Base-by-base conservation (phyloP, 2,888 invertebrate genomes). In the Rhabditoides inermis region DNA sequence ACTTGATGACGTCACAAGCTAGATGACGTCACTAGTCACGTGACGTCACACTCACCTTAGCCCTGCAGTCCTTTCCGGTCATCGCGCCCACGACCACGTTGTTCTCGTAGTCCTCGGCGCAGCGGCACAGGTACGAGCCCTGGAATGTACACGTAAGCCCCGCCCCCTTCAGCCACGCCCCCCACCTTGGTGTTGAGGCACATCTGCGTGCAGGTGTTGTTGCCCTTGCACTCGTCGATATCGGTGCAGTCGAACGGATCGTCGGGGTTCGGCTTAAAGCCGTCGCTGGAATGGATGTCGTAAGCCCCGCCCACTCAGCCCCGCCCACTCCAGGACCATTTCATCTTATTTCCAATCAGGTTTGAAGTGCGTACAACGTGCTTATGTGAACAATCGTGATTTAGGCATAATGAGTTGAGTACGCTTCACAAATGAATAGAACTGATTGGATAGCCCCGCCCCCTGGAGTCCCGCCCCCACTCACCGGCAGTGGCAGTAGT, bases 121-220 rank as follows among this genome's bases (percentile, higher is more conserved):
- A 98, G 25, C 84, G 83, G 77, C 98, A 98, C 51, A 85, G 84
- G 73, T 85, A 88, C 0, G 86, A 85, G 27, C 94, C 95, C n/a
- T n/a, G n/a, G n/a, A n/a, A n/a, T 73, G 62, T 76, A 72, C 51
- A 68, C 71, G 62, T 72, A 76, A 46, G 72, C 78, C 4, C 70
- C 72, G 20, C 85, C 83, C 70, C 98, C 98, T 26, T 84, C 83
- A 77, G 95, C 98, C 51, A 85, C 83, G 73, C 85, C 88, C 0
- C 86, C 85, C 27, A 94, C 95, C 75, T 94, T 91, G 45, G 89
- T 78, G 78, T 98, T 98, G 50, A 83, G 83, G 76, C 98, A 98
- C 35, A 87, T 81, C 75, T 98, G 98, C 1, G 92, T 89, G 80
- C 98, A 98, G 58, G 87, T 86, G 67, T 81, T 78, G 89, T 88